A percentile compares a stretch with the other conserved stretches of the same genome.
These are phyloP conservation scores for Hydropsyche betteni DNA, from an alignment of 2,888 invertebrate genomes.

Conservation along the genomic window DNA sequence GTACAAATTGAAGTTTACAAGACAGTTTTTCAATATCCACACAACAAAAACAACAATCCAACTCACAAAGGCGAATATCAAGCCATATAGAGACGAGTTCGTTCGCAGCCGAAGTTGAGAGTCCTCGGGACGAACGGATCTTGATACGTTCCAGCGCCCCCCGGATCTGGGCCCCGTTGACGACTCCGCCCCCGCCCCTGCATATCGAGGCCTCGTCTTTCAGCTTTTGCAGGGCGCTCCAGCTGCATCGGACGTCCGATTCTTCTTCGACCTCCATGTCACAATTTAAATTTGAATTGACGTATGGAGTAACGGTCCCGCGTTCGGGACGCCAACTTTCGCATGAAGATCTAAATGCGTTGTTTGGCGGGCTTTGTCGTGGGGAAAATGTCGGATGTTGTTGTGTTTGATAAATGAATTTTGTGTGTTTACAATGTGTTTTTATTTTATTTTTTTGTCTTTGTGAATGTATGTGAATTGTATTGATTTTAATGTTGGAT, in stretches of 20 bases:
- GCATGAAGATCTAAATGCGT: neutral
- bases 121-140: neutral
- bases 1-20: no score
- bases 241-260: neutral
- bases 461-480: no score
- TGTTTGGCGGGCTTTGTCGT: neutral
- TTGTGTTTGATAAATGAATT: no score
- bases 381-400: no score
- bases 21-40: no score
- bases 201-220: neutral
- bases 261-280: neutral
- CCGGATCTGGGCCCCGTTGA: neutral
- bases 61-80: neutral
- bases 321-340: neutral
- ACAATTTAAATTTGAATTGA: conserved; percentile 1
- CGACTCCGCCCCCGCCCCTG: conserved; percentile 24
- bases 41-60: no score
- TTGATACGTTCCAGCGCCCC: conserved; percentile 12
- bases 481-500: no score
- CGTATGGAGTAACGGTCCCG: neutral
- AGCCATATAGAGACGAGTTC: neutral
- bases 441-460: no score
- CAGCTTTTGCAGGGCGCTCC: conserved; percentile 5
- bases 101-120: neutral
- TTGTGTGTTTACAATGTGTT: no score